Base-by-base conservation (phyloP, 23 tunicate genomes). In the Diplosoma virens region DNA sequence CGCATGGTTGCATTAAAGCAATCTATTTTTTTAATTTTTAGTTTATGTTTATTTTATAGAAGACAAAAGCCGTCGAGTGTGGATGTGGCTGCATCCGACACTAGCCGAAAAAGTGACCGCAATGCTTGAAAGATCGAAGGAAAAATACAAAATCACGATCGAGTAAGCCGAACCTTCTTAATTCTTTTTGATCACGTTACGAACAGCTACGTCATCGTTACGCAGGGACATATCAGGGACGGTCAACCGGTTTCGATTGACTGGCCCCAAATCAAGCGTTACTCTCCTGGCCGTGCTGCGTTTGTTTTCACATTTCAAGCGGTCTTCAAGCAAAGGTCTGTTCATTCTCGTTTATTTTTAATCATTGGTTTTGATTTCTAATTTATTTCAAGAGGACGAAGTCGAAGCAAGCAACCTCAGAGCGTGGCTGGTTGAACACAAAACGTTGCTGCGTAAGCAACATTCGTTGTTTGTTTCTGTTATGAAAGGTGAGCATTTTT, bases 261-360 rank as follows among this genome's bases (percentile, higher is more conserved):
- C 82, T 47, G 96, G 96, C 1, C 96, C 96, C 28, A 89, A 83
- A 59, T 89, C 96, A 1, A 77, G 85, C 61, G 89, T 83, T 2
- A 78, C 81, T 2, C 34, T 83, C 16, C 27, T 89, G 63, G 83
- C 96, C 9, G 76, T 79, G 2, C 47, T 89, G n/a, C 76, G 69
- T 5, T 74, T 71, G 0, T 77, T 26, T 66, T 66, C 35, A 25
- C 2, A 18, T 5, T 35, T 3, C 54, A 26, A 34, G 4, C 7
- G 37, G 7, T 4, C 7, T 5, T 34, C 16, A 45, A 45, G 16
- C 11, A 16, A 16, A 9, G 52, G 52, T 9, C 52, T 16, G 11
- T 45, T 45, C 16, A 45, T 9, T 9, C 16, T 45, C 16, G 52
- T 45, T 45, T 16, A 45, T 9, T 16, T 45, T 45, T 45, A 45